Percentiles rank a stretch among this genome's conserved stretches.
Conservation (phyloP, 2,888 invertebrate genomes). For the Drosophila stalkeri region DNA sequence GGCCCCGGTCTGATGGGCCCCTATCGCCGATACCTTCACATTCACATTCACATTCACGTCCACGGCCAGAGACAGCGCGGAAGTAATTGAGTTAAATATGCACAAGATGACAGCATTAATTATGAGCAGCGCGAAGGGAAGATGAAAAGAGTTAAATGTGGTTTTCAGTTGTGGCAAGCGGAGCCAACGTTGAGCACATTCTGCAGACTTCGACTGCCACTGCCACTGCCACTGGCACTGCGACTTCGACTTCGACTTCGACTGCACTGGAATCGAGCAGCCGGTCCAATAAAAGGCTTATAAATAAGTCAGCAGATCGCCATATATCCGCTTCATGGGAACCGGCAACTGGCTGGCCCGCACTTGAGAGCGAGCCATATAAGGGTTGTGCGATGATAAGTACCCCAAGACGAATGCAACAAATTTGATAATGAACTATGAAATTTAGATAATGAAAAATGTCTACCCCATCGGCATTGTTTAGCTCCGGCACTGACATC, state of each 20-base stretch:
- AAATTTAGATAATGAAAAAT: constrained; percentile 57
- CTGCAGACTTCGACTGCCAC: constrained; percentile 19
- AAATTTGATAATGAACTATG: constrained; percentile 83
- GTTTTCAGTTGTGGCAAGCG: constrained; percentile 64
- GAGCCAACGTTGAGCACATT: constrained; percentile 48
- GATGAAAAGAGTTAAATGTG: constrained; percentile 71
- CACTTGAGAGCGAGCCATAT: constrained; percentile 39
- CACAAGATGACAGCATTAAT: constrained; percentile 80
- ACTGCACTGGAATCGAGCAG: constrained; percentile 35
- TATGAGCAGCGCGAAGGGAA: constrained; percentile 54
- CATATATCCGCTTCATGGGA: constrained; percentile 65
- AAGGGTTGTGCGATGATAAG: constrained; percentile 56
- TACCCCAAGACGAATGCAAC: constrained; percentile 78
- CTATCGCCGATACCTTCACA: constrained; percentile 57
- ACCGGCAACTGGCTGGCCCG: constrained; percentile 34
- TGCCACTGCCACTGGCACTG: not conserved
- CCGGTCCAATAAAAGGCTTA: constrained; percentile 57
- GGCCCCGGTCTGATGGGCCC: constrained; percentile 69
- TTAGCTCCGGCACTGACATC: constrained; percentile 35
- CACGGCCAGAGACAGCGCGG: constrained; percentile 63
- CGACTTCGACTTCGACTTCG: not conserved
- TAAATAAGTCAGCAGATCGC: constrained; percentile 58
- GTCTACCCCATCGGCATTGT: constrained; percentile 38
- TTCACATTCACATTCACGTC: constrained; percentile 21
- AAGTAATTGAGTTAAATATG: constrained; percentile 80